Base-by-base conservation (phyloP, 1,140 invertebrate species). In the Gryllus bimaculatus region DNA sequence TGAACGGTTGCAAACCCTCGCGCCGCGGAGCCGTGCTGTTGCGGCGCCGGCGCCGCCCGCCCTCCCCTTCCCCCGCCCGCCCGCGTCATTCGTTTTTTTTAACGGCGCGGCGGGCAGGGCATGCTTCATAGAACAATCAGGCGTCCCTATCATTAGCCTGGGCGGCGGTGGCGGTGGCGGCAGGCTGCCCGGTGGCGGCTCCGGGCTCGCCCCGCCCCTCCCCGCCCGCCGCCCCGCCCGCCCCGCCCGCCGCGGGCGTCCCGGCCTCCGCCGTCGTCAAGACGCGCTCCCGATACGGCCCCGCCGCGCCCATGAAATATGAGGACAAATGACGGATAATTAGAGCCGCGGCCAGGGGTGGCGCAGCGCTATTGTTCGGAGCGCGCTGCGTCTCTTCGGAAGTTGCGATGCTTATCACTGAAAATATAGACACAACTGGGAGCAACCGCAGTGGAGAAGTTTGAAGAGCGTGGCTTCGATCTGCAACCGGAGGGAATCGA, bases 81-180 rank as follows among this genome's bases (percentile, higher is more conserved):
- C 26, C 26, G 26, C 26, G 26, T 39, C 26, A 39, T 39, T 39
- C 26, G 26, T 66, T 66, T 66, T 54, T 54, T 66, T 18, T 18
- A 66, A 66, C 54, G 18, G 18, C 54, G 54, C 54, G 54, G 18
- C 18, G 54, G 54, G 54, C 54, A 66, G 54, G 54, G 54, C 54
- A 66, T 66, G 54, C 54, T 66, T 66, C 54, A 66, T 66, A 66
- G 54, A 66, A 66, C 54, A 66, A 66, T 66, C 54, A 66, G 54
- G 18, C 54, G 54, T 10, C 18, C 54, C 54, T 66, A 66, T 66
- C 54, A 66, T 66, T 66, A 66, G 10, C 54, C 54, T 66, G 10
- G 54, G 54, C 10, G 54, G 54, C 54, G 54, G 54, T 18, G 54
- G 18, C 54, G 54, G 54, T 66, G 54, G 54, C 54, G 54, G 54